Base-by-base conservation (phyloP, 2,113 vertebrate species). In the Muscicapa adusta region DNA sequence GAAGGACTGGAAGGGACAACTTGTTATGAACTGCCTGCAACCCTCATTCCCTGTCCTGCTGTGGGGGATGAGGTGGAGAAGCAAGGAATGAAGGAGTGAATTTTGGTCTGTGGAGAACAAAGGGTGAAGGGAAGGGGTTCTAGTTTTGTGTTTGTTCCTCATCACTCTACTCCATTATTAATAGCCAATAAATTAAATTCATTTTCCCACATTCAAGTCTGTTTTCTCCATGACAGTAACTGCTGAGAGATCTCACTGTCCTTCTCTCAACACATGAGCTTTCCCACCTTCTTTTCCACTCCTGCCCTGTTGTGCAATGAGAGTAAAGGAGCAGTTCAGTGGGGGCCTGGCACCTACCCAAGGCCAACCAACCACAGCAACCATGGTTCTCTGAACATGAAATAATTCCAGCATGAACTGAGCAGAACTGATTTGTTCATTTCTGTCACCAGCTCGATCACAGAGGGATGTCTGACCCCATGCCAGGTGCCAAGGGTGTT, bases 11-110 rank as follows among this genome's bases (percentile, higher is more conserved):
- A 51, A 8, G 36, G 42, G 15, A 70, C 5, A 42, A 51, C 6
- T 24, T 9, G 1, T 10, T 43, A 34, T 34, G 25, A 7, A 51
- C 20, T 34, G 54, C 24, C 36, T 34, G 5, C 31, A 60, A 19
- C 5, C 12, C 3, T 48, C 47, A 48, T 48, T 48, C 23, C 22
- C 47, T 48, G 3, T 2, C 3, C 19, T 3, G 4, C 5, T 24
- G 12, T 5, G 2, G 7, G 8, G 14, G 11, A 47, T 12, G 29
- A 40, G 23, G 9, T 42, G 16, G 33, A 25, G 26, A 45, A 45
- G 13, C 13, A 2, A 1, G 25, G 18, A 75, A 58, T 42, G 14
- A 54, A 13, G 38, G 6, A 45, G 14, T 28, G 14, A 63, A 28
- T 45, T 73, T 23, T 36, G 38, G 6, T 4, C 18, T 47, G n/a